Base-by-base conservation (phyloP, 2,888 invertebrate genomes). In the Drosophila mimetica region DNA sequence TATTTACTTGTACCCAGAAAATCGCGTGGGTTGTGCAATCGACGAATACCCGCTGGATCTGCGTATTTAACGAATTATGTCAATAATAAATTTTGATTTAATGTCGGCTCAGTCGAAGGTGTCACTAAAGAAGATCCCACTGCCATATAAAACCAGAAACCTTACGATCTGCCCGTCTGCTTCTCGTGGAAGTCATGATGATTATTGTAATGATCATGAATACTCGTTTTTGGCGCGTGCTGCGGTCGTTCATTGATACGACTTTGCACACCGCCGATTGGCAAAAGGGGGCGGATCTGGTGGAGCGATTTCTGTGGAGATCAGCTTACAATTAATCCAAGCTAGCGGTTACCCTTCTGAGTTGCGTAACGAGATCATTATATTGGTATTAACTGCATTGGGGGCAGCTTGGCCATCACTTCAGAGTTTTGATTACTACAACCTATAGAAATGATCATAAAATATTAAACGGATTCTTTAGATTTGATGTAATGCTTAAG, bases 201-300 rank as follows among this genome's bases (percentile, higher is more conserved):
- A 42, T 51, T 18, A 53, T 9, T 28, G 6, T 28, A 16, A 28
- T 65, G 58, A 67, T 70, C 58, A 25, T 54, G 41, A 37, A 63
- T 46, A 58, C 70, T 65, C 51, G 51, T 42, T 42, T 59, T 14
- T 63, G 77, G 63, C 87, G 76, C 79, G 85, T 85, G 85, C 77
- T 79, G 71, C 52, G 55, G 52, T 59, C 30, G 42, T n/a, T 52
- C 46, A 74, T 74, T 77, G 66, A 75, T 79, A 69, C 47, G 46
- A 34, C 53, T 61, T 13, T 22, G 41, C 32, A 58, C 7, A 20
- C 7, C 13, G n/a, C 5, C 28, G 22, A 20, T 55, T 28, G 22
- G 11, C 32, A 63, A 77, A 52, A 69, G 84, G 83, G 83, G 81
- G 81, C 81, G 81, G 77, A 66, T 76, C 60, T 71, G 22, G 18